Conservation (phyloP, 2,888 invertebrate species). For the Mesochorus sp. region DNA sequence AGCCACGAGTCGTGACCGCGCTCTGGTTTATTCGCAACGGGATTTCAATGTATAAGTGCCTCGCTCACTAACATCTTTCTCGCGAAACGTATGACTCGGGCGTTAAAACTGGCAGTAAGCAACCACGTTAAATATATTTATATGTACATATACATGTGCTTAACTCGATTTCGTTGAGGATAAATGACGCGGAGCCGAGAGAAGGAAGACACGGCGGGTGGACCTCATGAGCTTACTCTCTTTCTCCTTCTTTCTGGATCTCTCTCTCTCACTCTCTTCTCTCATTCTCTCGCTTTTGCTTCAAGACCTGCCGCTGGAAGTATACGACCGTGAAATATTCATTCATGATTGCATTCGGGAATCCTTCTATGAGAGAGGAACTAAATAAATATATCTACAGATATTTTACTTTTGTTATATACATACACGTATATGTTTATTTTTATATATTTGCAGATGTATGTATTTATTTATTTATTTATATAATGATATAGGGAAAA, state of each 20-base stretch:
- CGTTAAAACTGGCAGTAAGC: constrained; percentile 15
- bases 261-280: constrained; percentile 31
- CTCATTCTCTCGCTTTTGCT: constrained; percentile 17
- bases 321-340: constrained; percentile 58
- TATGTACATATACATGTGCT: background rate
- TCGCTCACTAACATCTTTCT: constrained; percentile 17
- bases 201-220: constrained; percentile 28
- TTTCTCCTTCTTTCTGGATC: constrained; percentile 40
- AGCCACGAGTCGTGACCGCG: background rate
- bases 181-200: constrained; percentile 54
- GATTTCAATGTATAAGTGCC: background rate
- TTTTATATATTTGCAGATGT: no score
- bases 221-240: constrained; percentile 36
- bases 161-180: constrained; percentile 55
- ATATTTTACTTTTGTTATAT: no score
- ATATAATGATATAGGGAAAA: no score
- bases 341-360: constrained; percentile 45
- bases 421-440: no score
- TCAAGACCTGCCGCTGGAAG: constrained; percentile 49
- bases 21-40: constrained; percentile 16
- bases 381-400: background rate
- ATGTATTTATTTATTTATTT: no score
- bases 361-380: background rate
- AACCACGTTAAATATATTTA: background rate
- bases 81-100: constrained; percentile 17